Conservation (phyloP, 2,113 vertebrate genomes). For the Pelecanoides urinatrix region DNA sequence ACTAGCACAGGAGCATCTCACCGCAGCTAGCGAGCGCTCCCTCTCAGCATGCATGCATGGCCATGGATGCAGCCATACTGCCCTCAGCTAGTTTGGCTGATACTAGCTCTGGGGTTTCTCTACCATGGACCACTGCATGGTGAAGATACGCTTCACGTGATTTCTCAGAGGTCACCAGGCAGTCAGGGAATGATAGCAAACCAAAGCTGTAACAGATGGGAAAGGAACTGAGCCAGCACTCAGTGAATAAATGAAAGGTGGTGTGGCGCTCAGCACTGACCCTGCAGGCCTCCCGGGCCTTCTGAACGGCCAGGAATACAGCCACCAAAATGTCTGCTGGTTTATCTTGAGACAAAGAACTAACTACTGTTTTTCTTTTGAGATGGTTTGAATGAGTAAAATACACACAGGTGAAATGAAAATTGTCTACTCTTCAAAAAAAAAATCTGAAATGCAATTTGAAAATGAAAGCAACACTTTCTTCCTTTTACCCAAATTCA, state of each 20-base stretch:
- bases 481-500: background rate
- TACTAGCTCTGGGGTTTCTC: background rate
- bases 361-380: background rate
- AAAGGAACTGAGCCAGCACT: background rate
- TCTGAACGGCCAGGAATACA: background rate
- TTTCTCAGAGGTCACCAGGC: background rate
- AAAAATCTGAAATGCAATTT: background rate
- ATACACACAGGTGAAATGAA: background rate
- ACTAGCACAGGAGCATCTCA: background rate
- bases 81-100: background rate
- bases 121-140: fast-evolving
- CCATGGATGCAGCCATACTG: background rate
- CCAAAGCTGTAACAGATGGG: background rate
- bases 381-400: background rate
- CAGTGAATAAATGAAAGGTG: background rate
- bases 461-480: background rate
- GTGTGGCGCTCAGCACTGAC: background rate
- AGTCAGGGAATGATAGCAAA: background rate
- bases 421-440: background rate
- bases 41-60: background rate
- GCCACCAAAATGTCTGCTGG: background rate
- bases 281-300: background rate
- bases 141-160: fast-evolving
- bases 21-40: background rate
- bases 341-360: background rate